These are phyloP conservation scores for Campoplex nolae DNA, from an alignment of 2,888 invertebrate genomes.

Conservation along the genomic window DNA sequence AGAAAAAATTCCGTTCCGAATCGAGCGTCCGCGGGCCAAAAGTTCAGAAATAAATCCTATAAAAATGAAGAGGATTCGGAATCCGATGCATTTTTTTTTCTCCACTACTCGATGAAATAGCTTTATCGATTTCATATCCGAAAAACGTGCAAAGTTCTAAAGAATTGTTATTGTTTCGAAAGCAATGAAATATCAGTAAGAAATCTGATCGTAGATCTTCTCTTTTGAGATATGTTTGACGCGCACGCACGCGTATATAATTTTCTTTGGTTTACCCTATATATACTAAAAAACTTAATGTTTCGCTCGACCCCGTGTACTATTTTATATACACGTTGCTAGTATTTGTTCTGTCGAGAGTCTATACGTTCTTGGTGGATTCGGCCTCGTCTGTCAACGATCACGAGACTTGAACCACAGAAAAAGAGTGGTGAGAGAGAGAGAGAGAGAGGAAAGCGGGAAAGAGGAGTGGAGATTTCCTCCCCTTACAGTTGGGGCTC, in stretches of 20 bases:
- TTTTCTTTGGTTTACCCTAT: conserved; percentile 1
- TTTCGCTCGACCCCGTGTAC: not conserved
- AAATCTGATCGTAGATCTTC: not conserved
- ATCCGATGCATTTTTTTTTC: not conserved
- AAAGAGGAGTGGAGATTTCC: not conserved
- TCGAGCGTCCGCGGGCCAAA: not conserved
- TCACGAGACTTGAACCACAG: conserved; percentile 36
- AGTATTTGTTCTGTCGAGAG: conserved; percentile 1
- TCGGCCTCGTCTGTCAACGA: conserved; percentile 61
- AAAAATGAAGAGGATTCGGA: not conserved
- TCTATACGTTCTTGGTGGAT: conserved; percentile 6
- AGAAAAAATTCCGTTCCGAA: not conserved
- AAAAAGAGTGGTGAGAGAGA: conserved; percentile 8
- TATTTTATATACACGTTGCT: not conserved
- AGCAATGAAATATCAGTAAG: not conserved
- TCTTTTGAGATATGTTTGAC: conserved; percentile 9
- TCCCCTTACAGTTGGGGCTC: not conserved
- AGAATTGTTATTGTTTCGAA: not conserved
- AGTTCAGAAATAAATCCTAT: not conserved
- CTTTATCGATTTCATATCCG: not conserved
- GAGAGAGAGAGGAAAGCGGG: not conserved
- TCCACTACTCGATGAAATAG: not conserved
- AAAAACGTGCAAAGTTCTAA: too few relatives aligned
- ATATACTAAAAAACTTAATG: not conserved
- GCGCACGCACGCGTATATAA: conserved; percentile 29